These are phyloP conservation scores for Pristiophorus japonicus DNA, from an alignment of 2,113 vertebrate genomes.

Conservation along the genomic window DNA sequence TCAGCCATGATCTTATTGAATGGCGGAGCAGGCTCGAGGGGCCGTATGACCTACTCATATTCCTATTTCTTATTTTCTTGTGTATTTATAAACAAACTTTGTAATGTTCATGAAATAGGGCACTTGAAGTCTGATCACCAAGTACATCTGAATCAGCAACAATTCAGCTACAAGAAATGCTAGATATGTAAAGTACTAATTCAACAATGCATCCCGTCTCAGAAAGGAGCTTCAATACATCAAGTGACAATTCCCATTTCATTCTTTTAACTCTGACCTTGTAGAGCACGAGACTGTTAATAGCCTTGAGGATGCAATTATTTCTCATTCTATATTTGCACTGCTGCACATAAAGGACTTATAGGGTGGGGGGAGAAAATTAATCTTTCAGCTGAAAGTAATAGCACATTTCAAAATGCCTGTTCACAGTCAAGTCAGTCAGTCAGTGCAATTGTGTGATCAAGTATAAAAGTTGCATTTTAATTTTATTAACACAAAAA, in stretches of 20 bases:
- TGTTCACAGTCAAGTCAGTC: too few relatives aligned
- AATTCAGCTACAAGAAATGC: background rate
- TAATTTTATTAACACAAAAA: background rate
- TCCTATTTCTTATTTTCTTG: too few relatives aligned
- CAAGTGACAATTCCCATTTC: background rate
- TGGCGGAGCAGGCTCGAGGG: too few relatives aligned
- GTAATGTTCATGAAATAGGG: background rate
- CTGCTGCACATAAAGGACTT: background rate
- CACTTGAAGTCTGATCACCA: background rate
- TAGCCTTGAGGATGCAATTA: background rate
- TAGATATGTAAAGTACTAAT: background rate
- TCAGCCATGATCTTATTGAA: too few relatives aligned
- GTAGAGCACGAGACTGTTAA: background rate
- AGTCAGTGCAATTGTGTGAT: background rate
- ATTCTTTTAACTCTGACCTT: background rate
- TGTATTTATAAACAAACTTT: background rate
- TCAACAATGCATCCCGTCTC: background rate
- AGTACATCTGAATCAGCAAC: background rate
- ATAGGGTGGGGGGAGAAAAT: background rate
- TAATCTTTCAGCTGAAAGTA: background rate
- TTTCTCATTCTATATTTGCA: background rate
- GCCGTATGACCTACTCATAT: too few relatives aligned
- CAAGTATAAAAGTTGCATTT: background rate
- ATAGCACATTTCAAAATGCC: background rate
- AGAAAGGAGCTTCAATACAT: background rate